Evolutionary conservation across 2,113 vertebrate species (phyloP).

Genomic region (Chaenogobius annularis): DNA sequence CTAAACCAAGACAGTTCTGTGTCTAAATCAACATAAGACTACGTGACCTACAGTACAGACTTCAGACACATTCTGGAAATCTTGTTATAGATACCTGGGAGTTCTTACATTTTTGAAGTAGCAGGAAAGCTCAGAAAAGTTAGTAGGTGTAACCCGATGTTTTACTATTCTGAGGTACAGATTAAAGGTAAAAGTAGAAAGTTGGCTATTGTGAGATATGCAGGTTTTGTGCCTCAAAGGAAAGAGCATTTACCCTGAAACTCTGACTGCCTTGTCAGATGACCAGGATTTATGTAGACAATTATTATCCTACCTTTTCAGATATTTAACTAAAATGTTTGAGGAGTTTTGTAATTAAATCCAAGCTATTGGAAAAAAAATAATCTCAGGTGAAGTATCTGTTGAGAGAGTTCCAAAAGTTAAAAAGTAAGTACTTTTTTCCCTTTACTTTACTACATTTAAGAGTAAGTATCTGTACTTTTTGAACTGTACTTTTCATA

Average conservation of each 20-base stretch:
- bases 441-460: background rate
- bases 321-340: too few relatives aligned
- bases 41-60: constrained; percentile 43
- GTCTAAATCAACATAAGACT: constrained; percentile 51
- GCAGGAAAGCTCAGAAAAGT: background rate
- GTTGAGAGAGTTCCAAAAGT: too few relatives aligned
- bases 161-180: too few relatives aligned
- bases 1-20: constrained; percentile 36
- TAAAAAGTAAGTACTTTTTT: too few relatives aligned
- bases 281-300: background rate
- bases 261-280: background rate
- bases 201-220: background rate
- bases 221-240: background rate
- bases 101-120: background rate
- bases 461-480: background rate
- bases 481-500: too few relatives aligned
- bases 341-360: background rate
- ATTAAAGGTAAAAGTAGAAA: too few relatives aligned
- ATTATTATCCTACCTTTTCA: too few relatives aligned
- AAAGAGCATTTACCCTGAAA: background rate
- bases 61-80: constrained; percentile 44
- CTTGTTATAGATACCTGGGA: constrained; percentile 1
- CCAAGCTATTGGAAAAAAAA: background rate
- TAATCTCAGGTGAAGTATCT: background rate
- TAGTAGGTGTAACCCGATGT: background rate